Evolutionary conservation across 2,888 invertebrate species (phyloP), one percentile per base, ranked within the genome.

Genomic region (Ganaspis brasiliensis): DNA sequence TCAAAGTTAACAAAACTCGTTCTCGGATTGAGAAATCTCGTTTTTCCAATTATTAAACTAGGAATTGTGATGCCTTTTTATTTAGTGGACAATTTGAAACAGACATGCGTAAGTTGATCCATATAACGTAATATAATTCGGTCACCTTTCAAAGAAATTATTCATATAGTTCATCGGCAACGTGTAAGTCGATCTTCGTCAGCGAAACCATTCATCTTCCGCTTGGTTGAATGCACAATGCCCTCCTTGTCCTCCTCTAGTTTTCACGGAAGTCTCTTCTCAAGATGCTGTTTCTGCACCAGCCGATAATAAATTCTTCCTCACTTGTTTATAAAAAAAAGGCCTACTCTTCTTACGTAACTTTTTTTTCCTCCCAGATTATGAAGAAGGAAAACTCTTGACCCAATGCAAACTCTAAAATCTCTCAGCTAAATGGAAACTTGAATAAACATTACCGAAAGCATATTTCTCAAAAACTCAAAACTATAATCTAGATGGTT

Each of bases 181-280:
- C 37, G 12, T 67, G 24, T 14, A 24, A 45, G 40, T 45, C 19
- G 63, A 67, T 67, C 40, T 67, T 63, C 45, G 40, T 67, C 45
- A 67, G 67, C 45, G 8, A 67, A 67, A 45, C 21, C n/a, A 40
- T 67, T 67, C 24, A 45, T 67, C 67, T 45, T 67, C 19, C 16
- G 14, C 40, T 40, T n/a, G 45, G 24, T 67, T 67, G 67, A 45
- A 45, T 61, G 35, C 9, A 61, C 61, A 61, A 61, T 67, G 26
- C n/a, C 45, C 45, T 45, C 45, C 40, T 37, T 63, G 26, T 63
- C 14, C 21, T 63, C 6, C 21, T 63, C 6, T 24, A 26, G 16
- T 59, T 45, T 40, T 63, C 37, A 24, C 67, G 26, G 67, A 67
- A 67, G 40, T 67, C 45, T 45, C 24, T 24, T 45, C 67, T 24